phyloP scores from a whole-genome alignment of 2,888 invertebrate species.

The Pogonocherus hispidulus region DNA sequence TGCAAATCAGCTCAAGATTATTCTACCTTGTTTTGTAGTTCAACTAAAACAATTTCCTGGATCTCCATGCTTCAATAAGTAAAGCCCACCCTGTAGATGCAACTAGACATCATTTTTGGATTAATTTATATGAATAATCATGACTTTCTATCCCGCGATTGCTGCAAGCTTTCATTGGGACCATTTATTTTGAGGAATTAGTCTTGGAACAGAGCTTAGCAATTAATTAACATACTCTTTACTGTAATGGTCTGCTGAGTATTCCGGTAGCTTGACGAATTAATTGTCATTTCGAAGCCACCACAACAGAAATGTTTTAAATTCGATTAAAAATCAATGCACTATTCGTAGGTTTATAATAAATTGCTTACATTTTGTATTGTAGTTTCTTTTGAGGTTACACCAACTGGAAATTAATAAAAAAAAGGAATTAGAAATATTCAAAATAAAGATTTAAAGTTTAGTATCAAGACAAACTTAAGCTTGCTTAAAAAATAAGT shows the following conservation, averaged over 20 bases:
- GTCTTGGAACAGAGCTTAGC: constrained; percentile 1
- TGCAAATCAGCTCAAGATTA: too few species aligned
- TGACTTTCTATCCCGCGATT: neutral
- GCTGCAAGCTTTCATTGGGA: neutral
- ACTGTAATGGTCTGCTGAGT: neutral
- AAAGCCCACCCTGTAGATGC: neutral
- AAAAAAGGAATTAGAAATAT: too few species aligned
- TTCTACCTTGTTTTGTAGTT: too few species aligned
- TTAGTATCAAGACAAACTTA: too few species aligned
- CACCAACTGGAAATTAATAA: too few species aligned
- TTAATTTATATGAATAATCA: neutral
- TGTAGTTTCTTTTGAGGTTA: too few species aligned
- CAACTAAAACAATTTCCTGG: too few species aligned
- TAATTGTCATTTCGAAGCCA: neutral
- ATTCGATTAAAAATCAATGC: constrained; percentile 4
- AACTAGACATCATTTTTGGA: neutral
- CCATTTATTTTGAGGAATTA: constrained; percentile 4
- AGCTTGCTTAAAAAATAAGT: too few species aligned
- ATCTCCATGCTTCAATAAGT: too few species aligned
- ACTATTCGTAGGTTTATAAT: constrained; percentile 4
- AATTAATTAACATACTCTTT: constrained; percentile 2
- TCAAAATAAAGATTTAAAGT: too few species aligned
- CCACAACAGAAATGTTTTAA: too few species aligned
- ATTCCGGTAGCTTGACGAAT: neutral
- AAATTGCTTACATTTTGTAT: too few species aligned